Evolutionary conservation across 2,113 vertebrate genomes (phyloP).

Genomic region (Melanerpes formicivorus): DNA sequence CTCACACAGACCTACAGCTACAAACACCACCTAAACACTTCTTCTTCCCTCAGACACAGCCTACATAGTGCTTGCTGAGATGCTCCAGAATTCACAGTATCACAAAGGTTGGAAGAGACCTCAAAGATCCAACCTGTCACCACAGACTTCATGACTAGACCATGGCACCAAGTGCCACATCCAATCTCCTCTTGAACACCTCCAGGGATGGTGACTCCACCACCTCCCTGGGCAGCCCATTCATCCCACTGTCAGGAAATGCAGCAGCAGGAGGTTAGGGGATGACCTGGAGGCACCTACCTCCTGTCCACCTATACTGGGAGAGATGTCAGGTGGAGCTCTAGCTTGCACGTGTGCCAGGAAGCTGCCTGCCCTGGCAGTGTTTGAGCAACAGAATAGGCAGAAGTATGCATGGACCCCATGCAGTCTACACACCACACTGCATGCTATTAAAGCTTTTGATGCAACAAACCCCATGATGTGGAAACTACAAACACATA

Average conservation of each 20-base stretch:
- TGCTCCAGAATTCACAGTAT: not conserved
- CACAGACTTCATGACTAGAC: no score
- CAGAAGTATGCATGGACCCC: not conserved
- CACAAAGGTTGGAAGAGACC: no score
- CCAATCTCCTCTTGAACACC: no score
- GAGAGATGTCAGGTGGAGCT: not conserved
- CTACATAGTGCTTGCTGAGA: accelerated
- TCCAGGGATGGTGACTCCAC: no score
- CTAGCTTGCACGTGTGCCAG: not conserved
- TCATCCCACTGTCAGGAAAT: not conserved
- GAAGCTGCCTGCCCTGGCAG: not conserved
- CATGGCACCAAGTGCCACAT: no score
- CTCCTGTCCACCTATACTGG: not conserved
- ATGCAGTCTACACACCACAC: not conserved
- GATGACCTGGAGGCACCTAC: not conserved
- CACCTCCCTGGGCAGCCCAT: no score
- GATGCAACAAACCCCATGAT: not conserved
- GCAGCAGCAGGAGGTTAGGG: not conserved
- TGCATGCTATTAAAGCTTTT: not conserved
- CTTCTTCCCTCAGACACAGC: not conserved
- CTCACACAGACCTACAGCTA: not conserved
- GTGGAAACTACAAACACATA: not conserved
- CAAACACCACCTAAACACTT: not conserved
- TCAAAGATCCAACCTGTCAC: no score
- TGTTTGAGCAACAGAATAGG: not conserved